A percentile compares a stretch with the other conserved stretches of the same genome.
Conservation (phyloP, 2,797 vertebrate species). For the Aphelocoma californica region DNA sequence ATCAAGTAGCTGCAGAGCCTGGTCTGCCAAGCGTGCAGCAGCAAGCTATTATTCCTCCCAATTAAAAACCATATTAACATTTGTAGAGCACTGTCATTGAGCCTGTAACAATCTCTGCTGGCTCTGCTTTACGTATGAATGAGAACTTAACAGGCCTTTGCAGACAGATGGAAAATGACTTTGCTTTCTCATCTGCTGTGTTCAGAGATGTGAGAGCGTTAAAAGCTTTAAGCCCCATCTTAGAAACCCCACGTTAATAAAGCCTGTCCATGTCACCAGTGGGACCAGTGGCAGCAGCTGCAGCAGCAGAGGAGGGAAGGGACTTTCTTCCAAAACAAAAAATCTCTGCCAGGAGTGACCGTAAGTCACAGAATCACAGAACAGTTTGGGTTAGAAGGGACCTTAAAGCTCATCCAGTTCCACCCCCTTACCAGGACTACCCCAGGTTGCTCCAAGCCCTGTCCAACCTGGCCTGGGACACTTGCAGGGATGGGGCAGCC, state of each 20-base stretch:
- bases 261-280: not conserved
- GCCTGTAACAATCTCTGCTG: not conserved
- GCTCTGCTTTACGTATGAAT: not conserved
- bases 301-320: not conserved
- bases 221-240: not conserved
- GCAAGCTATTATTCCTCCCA: constrained; percentile 11
- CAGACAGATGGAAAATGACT: constrained; percentile 15
- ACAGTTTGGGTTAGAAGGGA: not conserved
- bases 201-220: not conserved
- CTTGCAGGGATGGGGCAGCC: not conserved
- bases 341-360: not conserved
- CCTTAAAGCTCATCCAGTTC: rapidly evolving
- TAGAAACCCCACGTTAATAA: not conserved
- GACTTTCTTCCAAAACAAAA: not conserved
- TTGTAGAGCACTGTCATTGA: not conserved
- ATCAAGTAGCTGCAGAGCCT: not conserved
- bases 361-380: rapidly evolving
- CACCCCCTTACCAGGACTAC: not conserved
- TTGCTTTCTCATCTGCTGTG: not conserved
- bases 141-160: not conserved
- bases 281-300: not conserved
- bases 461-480: not conserved
- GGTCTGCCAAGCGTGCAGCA: not conserved
- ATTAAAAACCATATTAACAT: constrained; percentile 31
- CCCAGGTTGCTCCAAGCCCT: not conserved